Evolutionary conservation across 2,113 vertebrate genomes (phyloP).

Genomic region (Candoia aspera): DNA sequence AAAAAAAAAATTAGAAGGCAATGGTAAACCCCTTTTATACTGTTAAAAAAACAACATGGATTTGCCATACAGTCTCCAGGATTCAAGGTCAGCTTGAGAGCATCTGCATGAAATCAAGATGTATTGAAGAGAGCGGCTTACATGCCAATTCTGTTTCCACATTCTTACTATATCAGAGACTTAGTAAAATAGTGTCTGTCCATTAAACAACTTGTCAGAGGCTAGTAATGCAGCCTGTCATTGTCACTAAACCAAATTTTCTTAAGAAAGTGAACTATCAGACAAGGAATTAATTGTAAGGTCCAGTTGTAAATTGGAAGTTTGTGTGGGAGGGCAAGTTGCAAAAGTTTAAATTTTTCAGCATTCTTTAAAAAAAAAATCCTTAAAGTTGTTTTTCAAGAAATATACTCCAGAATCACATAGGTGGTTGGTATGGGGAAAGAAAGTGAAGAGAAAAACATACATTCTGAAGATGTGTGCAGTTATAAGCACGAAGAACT

Average conservation of each 20-base stretch:
- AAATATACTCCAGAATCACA: constrained; percentile 1
- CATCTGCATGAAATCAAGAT: neutral
- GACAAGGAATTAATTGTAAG: neutral
- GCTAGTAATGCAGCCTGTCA: neutral
- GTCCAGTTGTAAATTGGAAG: neutral
- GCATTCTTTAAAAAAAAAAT: neutral
- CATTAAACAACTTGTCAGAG: neutral
- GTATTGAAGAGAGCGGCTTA: neutral
- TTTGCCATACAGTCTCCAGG: neutral
- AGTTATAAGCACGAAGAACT: constrained; percentile 13
- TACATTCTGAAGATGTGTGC: constrained; percentile 1
- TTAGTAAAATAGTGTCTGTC: neutral
- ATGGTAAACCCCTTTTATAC: too few relatives aligned
- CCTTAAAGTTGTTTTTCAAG: neutral
- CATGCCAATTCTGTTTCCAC: neutral
- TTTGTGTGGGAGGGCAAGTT: neutral
- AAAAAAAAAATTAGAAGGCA: too few relatives aligned
- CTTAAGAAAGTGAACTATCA: neutral
- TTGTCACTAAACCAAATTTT: neutral
- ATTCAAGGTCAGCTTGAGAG: neutral
- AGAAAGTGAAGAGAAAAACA: neutral
- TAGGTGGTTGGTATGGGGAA: neutral
- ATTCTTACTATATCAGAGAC: neutral
- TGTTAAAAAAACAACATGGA: neutral
- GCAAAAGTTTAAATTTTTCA: neutral